These are phyloP conservation scores for Dermochelys coriacea DNA, from an alignment of 2,797 vertebrate genomes.

Conservation along the genomic window DNA sequence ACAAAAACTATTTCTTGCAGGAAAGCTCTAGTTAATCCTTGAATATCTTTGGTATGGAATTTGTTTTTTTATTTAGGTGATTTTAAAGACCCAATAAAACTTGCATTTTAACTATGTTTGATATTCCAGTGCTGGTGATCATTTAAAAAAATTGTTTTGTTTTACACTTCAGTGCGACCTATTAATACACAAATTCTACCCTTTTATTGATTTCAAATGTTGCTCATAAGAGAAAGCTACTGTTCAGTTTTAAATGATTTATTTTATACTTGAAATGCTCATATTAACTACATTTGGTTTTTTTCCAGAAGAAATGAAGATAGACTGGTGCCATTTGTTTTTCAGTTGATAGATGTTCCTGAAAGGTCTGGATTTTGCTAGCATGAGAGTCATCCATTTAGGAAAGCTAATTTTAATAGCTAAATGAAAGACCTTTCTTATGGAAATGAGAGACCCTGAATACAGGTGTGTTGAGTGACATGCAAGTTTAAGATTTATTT, in stretches of 20 bases:
- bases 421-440: neutral
- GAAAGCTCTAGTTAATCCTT: slow-evolving; percentile 70
- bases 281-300: slow-evolving; percentile 56
- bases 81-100: slow-evolving; percentile 72
- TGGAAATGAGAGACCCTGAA: neutral
- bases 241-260: slow-evolving; percentile 68
- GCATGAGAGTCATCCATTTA: neutral
- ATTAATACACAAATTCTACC: slow-evolving; percentile 68
- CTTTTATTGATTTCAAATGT: slow-evolving; percentile 49
- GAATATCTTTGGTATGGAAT: slow-evolving; percentile 68
- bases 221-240: slow-evolving; percentile 61
- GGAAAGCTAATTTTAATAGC: neutral
- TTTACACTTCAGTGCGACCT: slow-evolving; percentile 65
- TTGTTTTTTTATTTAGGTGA: slow-evolving; percentile 70
- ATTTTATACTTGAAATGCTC: slow-evolving; percentile 53
- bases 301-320: slow-evolving; percentile 46
- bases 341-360: slow-evolving; percentile 20
- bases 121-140: slow-evolving; percentile 70
- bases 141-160: slow-evolving; percentile 68
- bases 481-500: accelerated
- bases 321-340: slow-evolving; percentile 61
- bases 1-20: slow-evolving; percentile 72
- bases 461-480: neutral
- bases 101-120: slow-evolving; percentile 70
- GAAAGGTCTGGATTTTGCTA: neutral